Conservation (phyloP, 1,140 invertebrate genomes). For the Thereuonema tuberculata region DNA sequence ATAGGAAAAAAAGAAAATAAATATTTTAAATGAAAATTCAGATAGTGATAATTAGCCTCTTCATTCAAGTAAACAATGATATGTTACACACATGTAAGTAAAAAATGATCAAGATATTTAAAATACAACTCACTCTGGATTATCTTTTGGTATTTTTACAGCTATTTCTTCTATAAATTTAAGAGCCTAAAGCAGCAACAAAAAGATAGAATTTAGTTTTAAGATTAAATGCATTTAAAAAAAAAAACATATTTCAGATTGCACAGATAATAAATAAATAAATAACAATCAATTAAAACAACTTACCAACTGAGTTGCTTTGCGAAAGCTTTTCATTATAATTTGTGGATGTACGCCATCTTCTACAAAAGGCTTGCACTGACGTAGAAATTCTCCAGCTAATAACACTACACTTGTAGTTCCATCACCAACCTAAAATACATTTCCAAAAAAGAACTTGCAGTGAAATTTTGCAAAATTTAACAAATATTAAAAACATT, state of each 20-base stretch:
- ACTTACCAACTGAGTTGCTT: constrained; percentile 52
- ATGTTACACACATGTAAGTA: background rate
- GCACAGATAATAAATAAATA: too few relatives aligned
- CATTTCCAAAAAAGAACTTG: constrained; percentile 14
- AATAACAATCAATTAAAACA: too few relatives aligned
- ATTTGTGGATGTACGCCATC: constrained; percentile 93
- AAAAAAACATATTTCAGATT: too few relatives aligned
- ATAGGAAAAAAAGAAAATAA: too few relatives aligned
- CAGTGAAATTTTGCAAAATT: background rate
- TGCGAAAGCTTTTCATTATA: constrained; percentile 73
- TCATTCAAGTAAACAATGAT: background rate
- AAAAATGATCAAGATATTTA: background rate
- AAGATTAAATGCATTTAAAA: too few relatives aligned
- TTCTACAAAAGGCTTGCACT: constrained; percentile 89
- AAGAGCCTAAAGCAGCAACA: constrained; percentile 41
- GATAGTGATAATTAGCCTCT: too few relatives aligned
- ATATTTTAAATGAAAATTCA: too few relatives aligned
- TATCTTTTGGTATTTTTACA: constrained; percentile 45
- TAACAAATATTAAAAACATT: background rate
- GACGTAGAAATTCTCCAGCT: constrained; percentile 89
- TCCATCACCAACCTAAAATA: constrained; percentile 87
- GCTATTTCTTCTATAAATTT: constrained; percentile 74
- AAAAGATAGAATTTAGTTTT: too few relatives aligned
- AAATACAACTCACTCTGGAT: constrained; percentile 27
- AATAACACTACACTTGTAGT: constrained; percentile 93